Evolutionary conservation across 1,140 invertebrate species (phyloP), one percentile per base, ranked within the genome.

Genomic region (Zaprionus vittiger): DNA sequence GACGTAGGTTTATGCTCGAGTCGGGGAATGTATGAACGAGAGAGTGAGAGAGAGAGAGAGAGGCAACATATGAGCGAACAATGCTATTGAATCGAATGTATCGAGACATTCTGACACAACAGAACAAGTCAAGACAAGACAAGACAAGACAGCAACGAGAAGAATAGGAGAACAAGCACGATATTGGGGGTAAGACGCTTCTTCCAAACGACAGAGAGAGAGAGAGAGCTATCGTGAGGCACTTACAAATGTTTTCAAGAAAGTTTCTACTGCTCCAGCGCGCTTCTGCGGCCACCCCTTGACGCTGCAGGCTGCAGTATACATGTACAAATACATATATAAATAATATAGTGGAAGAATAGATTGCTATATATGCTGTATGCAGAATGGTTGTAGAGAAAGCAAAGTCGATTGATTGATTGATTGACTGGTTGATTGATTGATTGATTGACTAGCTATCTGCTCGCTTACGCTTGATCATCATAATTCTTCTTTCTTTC

Each of bases 231-330:
- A 41, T 14, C 15, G 38, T 0, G 15, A 52, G 47, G 20, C 83
- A 92, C 91, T 92, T 92, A 92, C 91, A 92, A 92, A 92, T 92
- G 91, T 91, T 80, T 38, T 92, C 80, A 91, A 86, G 81, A 92
- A 85, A 89, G 80, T 81, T 73, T 78, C 73, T 92, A 92, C 83
- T 91, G 87, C 80, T 92, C 91, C 91, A 92, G 90, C 87, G 82
- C 86, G 81, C 80, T 82, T 72, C 86, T 81, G 86, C 89, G 84
- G 83, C 80, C 82, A 83, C 86, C 87, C 79, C 91, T 92, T 82
- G 91, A 80, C 82, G 91, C 79, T 91, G 80, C 73, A 73, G 87
- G 91, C 91, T 92, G 86, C 78, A 85, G 86, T 90, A 84, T 78
- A 91, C 82, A 91, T 83, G 75, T 87, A 91, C 80, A 90, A 79